Evolutionary conservation across 2,888 invertebrate species (phyloP), one percentile per base, ranked within the genome.

Genomic region (Belgica antarctica): DNA sequence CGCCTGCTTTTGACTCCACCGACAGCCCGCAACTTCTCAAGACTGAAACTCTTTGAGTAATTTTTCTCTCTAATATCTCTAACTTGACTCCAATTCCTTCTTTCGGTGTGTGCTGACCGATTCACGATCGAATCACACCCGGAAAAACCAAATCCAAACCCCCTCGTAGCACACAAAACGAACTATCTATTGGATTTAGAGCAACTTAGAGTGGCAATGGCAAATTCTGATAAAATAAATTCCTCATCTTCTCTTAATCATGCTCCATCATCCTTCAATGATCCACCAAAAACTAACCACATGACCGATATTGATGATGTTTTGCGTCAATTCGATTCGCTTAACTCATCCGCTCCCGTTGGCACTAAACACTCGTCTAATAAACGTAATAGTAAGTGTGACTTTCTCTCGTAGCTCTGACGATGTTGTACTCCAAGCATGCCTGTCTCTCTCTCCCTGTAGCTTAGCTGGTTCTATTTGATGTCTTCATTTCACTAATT

Each of bases 181-280:
- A 52, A 82, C 74, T 80, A 81, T 79, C 79, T 83, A 77, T 79
- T 83, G 80, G 83, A 83, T 75, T 78, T 83, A 78, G 82, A 83
- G 77, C 82, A 83, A 78, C 79, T 83, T 68, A 57, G 27, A 78
- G 81, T 81, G 79, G 76, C 78, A 78, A 76, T 79, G 79, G 78
- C 78, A 78, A 79, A 79, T 77, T 77, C 78, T 77, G 78, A 79
- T 78, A 79, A 79, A 78, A 77, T 78, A 79, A 79, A 78, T 78
- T 77, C 79, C 79, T 79, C 79, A 78, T 78, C 71, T 65, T 66
- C 77, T 65, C 65, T 65, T n/a, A 46, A 46, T 41, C 25, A 24
- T 46, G 46, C 46, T 65, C 65, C 41, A 65, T 41, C 65, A 24
- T 22, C 65, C 28, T 15, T 17, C 27, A n/a, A 17, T 46, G 25